Conservation (phyloP, 2,888 invertebrate genomes). For the Ornithoptera priamus region DNA sequence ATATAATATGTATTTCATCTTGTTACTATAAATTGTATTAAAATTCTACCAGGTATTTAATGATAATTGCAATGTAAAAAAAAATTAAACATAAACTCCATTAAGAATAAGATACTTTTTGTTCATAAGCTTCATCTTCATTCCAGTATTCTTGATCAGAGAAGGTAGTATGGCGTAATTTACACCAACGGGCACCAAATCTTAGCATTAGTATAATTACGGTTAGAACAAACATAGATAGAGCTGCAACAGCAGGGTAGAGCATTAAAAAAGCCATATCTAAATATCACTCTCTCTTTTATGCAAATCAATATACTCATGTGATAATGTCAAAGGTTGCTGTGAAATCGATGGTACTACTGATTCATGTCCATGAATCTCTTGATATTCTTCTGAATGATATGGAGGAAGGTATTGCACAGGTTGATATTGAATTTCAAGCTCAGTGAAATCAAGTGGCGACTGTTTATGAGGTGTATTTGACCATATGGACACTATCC, state of each 20-base stretch:
- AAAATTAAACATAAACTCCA: too few relatives aligned
- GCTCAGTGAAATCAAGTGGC: conserved; percentile 88
- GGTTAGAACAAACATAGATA: conserved; percentile 86
- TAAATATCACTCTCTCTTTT: conserved; percentile 91
- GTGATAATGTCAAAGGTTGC: conserved; percentile 68
- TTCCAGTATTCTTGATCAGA: conserved; percentile 83
- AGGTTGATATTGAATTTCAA: conserved; percentile 74
- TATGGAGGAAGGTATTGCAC: conserved; percentile 57
- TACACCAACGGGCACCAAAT: conserved; percentile 86
- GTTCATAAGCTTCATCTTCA: conserved; percentile 83
- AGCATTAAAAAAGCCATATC: conserved; percentile 86
- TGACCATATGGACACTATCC: conserved; percentile 91
- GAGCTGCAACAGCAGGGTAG: conserved; percentile 87
- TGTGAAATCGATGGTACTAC: conserved; percentile 60
- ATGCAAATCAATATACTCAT: conserved; percentile 83
- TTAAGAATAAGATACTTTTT: conserved; percentile 81
- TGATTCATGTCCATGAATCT: conserved; percentile 45
- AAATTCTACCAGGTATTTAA: too few relatives aligned
- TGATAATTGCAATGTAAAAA: too few relatives aligned
- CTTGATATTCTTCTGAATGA: conserved; percentile 52
- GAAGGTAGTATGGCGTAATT: conserved; percentile 84
- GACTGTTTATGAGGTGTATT: conserved; percentile 91
- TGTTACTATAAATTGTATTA: too few relatives aligned
- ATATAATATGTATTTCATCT: too few relatives aligned
- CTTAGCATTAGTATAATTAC: conserved; percentile 88